Conservation (phyloP, 1,140 invertebrate genomes). For the Drosophila truncata region DNA sequence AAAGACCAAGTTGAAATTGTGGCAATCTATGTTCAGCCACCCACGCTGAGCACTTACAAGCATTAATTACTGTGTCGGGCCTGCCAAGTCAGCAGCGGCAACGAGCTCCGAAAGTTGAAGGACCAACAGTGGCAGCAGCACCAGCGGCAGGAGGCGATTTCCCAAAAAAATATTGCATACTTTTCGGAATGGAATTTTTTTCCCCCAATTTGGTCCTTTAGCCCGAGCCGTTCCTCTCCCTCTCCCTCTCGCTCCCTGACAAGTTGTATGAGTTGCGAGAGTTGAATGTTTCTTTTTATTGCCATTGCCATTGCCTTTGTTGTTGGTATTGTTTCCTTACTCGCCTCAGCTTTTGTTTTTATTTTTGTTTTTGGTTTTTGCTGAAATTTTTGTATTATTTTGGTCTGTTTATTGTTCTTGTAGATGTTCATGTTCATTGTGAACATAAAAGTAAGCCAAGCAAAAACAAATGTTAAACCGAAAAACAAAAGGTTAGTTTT, state of each 20-base stretch:
- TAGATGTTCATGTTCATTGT: constrained; percentile 45
- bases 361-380: constrained; percentile 28
- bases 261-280: constrained; percentile 56
- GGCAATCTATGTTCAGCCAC: constrained; percentile 24
- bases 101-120: constrained; percentile 49
- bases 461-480: constrained; percentile 30
- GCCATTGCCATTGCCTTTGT: constrained; percentile 33
- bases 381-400: constrained; percentile 38
- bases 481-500: constrained; percentile 37
- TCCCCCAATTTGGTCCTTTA: constrained; percentile 23
- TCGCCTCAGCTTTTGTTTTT: constrained; percentile 23
- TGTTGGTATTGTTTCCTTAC: constrained; percentile 22
- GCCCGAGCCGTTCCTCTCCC: too few relatives aligned
- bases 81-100: constrained; percentile 59
- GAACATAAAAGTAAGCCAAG: constrained; percentile 45
- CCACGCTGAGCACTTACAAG: constrained; percentile 60
- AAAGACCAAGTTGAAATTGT: constrained; percentile 46
- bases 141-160: constrained; percentile 22
- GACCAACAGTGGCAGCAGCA: constrained; percentile 11
- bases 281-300: constrained; percentile 62
- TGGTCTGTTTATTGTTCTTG: constrained; percentile 47
- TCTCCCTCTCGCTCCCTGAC: too few relatives aligned
- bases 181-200: constrained; percentile 53
- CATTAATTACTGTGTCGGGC: constrained; percentile 73
- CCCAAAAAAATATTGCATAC: constrained; percentile 64